Evolutionary conservation across 2,113 vertebrate species (phyloP).

Genomic region (Lipophrys pholis): DNA sequence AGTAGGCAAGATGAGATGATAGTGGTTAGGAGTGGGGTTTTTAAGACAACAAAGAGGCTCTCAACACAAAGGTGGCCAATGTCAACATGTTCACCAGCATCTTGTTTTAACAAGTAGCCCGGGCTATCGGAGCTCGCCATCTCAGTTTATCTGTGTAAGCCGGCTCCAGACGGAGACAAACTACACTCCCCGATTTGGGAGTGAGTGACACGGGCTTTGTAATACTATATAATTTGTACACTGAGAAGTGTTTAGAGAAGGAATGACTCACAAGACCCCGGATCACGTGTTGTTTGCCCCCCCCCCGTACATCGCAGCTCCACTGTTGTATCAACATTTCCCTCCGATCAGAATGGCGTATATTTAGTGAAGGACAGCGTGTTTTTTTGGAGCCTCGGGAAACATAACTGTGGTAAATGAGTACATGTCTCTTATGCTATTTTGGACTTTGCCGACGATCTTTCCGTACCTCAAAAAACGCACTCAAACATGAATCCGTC

Average conservation of each 20-base stretch:
- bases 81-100: slow-evolving; percentile 48
- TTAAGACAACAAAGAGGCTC: slow-evolving; percentile 60
- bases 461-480: slow-evolving; percentile 70
- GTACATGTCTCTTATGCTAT: slow-evolving; percentile 54
- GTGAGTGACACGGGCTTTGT: slow-evolving; percentile 40
- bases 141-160: slow-evolving; percentile 62
- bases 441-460: slow-evolving; percentile 59
- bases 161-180: slow-evolving; percentile 28
- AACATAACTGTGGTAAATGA: slow-evolving; percentile 72
- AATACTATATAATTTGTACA: slow-evolving; percentile 42
- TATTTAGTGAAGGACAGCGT: slow-evolving; percentile 32
- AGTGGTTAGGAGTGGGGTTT: slow-evolving; percentile 48
- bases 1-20: slow-evolving; percentile 60
- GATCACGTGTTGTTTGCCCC: slow-evolving; percentile 30
- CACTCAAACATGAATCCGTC: slow-evolving; percentile 52
- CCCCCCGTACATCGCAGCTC: slow-evolving; percentile 20
- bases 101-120: slow-evolving; percentile 66
- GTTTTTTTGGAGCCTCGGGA: slow-evolving; percentile 47
- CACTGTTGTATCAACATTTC: slow-evolving; percentile 17
- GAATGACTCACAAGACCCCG: slow-evolving; percentile 25
- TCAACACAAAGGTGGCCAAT: slow-evolving; percentile 53
- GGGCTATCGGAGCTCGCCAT: slow-evolving; percentile 55
- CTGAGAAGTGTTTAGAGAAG: slow-evolving; percentile 27
- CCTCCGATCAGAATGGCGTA: slow-evolving; percentile 32
- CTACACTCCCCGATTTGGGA: slow-evolving; percentile 36